A percentile compares a stretch with the other conserved stretches of the same genome.
Conservation (phyloP, 1,140 invertebrate species). For the Trichogramma pretiosum region DNA sequence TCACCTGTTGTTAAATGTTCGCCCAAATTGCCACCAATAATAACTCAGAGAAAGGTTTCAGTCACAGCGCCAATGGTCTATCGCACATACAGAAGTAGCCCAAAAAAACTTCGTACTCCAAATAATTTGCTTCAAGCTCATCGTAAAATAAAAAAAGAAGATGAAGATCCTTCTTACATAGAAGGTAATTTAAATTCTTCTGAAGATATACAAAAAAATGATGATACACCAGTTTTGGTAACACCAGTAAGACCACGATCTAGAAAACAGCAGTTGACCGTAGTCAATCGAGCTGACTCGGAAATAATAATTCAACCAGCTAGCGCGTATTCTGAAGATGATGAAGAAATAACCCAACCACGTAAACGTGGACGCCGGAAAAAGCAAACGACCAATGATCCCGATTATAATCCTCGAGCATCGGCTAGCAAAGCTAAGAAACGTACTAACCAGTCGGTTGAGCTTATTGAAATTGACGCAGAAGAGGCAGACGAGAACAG, state of each 20-base stretch:
- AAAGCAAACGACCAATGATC: conserved; percentile 24
- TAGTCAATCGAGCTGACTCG: conserved; percentile 38
- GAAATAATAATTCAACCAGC: conserved; percentile 44
- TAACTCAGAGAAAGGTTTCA: neutral
- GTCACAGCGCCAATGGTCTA: neutral
- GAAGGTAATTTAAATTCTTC: neutral
- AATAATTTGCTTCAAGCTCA: conserved; percentile 7
- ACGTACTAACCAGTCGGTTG: conserved; percentile 28
- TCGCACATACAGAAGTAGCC: conserved; percentile 2
- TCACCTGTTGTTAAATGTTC: neutral
- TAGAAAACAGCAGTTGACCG: conserved; percentile 40
- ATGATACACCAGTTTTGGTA: neutral
- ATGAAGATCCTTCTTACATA: neutral
- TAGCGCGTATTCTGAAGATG: conserved; percentile 31
- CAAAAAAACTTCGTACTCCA: neutral
- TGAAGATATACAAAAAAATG: conserved; percentile 2
- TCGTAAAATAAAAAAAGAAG: conserved; percentile 8
- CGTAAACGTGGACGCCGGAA: conserved; percentile 32
- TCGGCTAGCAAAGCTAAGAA: conserved; percentile 25
- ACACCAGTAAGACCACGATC: conserved; percentile 32
- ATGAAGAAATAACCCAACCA: conserved; percentile 20
- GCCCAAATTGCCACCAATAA: neutral
- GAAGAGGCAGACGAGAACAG: conserved; percentile 38
- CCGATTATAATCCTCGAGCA: conserved; percentile 26
- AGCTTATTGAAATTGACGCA: conserved; percentile 40